Base-by-base conservation (phyloP, 2,888 invertebrate genomes). In the Drosophila phalerata region DNA sequence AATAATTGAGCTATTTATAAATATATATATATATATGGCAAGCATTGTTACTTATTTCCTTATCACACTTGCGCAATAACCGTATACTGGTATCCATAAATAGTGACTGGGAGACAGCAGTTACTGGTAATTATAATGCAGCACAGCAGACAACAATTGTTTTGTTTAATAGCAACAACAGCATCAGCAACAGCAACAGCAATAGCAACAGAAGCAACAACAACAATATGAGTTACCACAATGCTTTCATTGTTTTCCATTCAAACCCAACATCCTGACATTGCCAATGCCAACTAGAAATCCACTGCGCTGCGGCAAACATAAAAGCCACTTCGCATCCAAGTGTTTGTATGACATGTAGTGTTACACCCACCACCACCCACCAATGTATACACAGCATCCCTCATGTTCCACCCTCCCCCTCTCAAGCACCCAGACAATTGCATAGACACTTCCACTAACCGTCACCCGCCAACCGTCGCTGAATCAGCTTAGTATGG, bases 51-150 rank as follows among this genome's bases (percentile, higher is more conserved):
- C 13, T 17, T 25, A 48, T 17, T 32, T 53, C 32, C 34, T 55
- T 51, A 62, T 61, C 53, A 22, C 19, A 25, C 22, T 70, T 42
- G 49, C 19, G 30, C 40, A 37, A 19, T 42, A 34, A 37, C 8
- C 43, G 62, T 43, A 37, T 19, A 43, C 37, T 48, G 43, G 17
- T 34, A 52, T 47, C 49, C 63, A 85, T 79, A 82, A 65, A 82
- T 75, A 63, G 58, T 62, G 60, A 42, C 55, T 96, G 17, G 60
- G 94, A 94, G 86, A 94, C 97, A 88, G 94, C 97, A 81, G 98
- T 98, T 92, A 97, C 97, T 91, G 98, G 98, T 89, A 98, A 98
- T 11, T 79, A 79, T 71, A 73, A 77, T 45, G 65, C 51, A 34
- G 65, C 69, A 60, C 13, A 51, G 57, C 47, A 71, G 72, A 52